Conservation (phyloP, 1,140 invertebrate genomes). For the Drosophila melanogaster region DNA sequence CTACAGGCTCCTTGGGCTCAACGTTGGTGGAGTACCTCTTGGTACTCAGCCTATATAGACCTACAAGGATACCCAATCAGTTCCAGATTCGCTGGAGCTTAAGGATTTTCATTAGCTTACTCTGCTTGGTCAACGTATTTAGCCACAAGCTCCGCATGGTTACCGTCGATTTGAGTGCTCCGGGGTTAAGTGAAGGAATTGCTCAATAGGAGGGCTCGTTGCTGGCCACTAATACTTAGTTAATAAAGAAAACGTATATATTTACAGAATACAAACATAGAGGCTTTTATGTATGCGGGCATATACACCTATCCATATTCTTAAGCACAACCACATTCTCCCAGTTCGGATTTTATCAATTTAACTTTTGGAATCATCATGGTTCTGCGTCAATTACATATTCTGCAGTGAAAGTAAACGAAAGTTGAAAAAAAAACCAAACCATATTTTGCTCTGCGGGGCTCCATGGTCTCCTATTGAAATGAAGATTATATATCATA, state of each 20-base stretch:
- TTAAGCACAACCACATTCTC: slow-evolving; percentile 19
- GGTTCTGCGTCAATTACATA: slow-evolving; percentile 41
- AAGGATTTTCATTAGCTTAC: neutral
- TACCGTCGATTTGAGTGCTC: slow-evolving; percentile 24
- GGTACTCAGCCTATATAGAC: slow-evolving; percentile 35
- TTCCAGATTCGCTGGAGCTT: neutral
- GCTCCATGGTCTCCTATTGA: no score
- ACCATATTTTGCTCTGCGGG: no score
- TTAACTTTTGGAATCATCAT: slow-evolving; percentile 30
- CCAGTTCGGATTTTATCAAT: slow-evolving; percentile 36
- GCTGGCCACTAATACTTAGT: slow-evolving; percentile 33
- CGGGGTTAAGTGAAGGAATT: slow-evolving; percentile 42
- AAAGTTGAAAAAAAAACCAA: no score
- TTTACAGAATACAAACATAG: slow-evolving; percentile 43
- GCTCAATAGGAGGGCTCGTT: slow-evolving; percentile 30
- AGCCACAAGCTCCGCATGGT: slow-evolving; percentile 44
- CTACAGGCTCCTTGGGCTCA: slow-evolving; percentile 39
- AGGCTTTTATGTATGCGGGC: slow-evolving; percentile 29
- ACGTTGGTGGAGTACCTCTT: slow-evolving; percentile 33
- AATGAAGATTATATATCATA: no score
- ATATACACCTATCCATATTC: slow-evolving; percentile 24
- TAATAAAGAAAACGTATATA: slow-evolving; percentile 41
- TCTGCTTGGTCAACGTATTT: slow-evolving; percentile 30
- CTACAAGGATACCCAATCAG: slow-evolving; percentile 1
- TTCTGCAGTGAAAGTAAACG: neutral